phyloP scores from a whole-genome alignment of 2,113 vertebrate genomes.

The Cyprinodon variegatus region DNA sequence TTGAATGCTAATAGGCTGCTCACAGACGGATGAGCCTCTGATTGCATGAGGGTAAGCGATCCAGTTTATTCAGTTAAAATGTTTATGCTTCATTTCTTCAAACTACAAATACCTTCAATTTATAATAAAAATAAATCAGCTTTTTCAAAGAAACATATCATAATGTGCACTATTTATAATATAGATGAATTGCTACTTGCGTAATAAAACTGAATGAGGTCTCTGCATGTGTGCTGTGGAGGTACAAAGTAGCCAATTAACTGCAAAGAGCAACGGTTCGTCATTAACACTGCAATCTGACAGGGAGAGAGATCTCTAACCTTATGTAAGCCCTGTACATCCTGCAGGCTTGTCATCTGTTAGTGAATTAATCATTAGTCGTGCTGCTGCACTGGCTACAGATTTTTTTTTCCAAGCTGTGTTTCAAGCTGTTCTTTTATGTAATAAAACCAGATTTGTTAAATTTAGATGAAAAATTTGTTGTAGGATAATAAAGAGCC shows the following conservation, averaged over 20 bases:
- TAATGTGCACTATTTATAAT: not conserved
- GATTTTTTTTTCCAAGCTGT: slow-evolving; percentile 48
- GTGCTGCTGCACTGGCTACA: slow-evolving; percentile 49
- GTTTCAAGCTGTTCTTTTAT: slow-evolving; percentile 60
- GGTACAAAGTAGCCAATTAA: slow-evolving; percentile 42
- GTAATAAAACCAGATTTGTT: slow-evolving; percentile 17
- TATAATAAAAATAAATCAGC: not conserved
- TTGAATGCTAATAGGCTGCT: too few species aligned
- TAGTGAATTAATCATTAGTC: slow-evolving; percentile 70
- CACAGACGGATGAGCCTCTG: too few species aligned
- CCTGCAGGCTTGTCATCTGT: slow-evolving; percentile 66
- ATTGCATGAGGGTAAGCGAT: too few species aligned
- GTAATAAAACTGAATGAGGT: slow-evolving; percentile 16
- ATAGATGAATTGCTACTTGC: not conserved
- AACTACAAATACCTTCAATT: not conserved
- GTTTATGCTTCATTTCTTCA: not conserved
- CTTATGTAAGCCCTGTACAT: slow-evolving; percentile 63
- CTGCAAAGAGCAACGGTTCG: slow-evolving; percentile 36
- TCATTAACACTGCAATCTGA: slow-evolving; percentile 38
- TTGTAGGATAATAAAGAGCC: not conserved
- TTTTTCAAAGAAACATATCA: not conserved
- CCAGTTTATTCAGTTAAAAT: too few species aligned
- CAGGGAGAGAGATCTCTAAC: slow-evolving; percentile 47
- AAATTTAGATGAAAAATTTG: slow-evolving; percentile 10
- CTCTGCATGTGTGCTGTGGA: not conserved